phyloP scores from a whole-genome alignment of 2,113 vertebrate genomes.

The Bufo gargarizans region DNA sequence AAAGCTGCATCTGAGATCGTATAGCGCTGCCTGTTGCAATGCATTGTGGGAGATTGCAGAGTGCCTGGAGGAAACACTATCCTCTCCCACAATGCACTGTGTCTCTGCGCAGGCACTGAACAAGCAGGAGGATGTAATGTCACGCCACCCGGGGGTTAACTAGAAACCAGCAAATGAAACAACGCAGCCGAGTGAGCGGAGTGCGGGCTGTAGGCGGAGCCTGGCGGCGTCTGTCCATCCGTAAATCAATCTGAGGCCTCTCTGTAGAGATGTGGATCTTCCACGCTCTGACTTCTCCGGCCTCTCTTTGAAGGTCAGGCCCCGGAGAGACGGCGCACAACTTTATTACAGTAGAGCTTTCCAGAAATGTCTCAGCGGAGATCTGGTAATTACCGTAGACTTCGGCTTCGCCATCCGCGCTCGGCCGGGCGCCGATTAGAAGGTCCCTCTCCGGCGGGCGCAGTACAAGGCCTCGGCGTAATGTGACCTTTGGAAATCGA shows the following conservation, averaged over 20 bases:
- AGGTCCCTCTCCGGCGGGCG: neutral
- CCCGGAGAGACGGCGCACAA: neutral
- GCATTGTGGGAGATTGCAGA: neutral
- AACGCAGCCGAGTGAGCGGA: neutral
- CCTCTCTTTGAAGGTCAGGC: constrained; percentile 1
- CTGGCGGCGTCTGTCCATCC: neutral
- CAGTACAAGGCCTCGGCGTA: neutral
- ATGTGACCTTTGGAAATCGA: constrained; percentile 40
- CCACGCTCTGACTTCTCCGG: neutral
- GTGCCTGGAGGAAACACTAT: neutral
- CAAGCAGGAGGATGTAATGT: neutral
- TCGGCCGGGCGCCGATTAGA: neutral
- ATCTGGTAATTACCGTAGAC: neutral
- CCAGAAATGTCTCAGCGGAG: neutral
- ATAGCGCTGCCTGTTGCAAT: neutral
- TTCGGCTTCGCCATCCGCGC: neutral
- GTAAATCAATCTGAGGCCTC: neutral
- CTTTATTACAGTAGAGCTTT: constrained; percentile 8
- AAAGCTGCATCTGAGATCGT: neutral
- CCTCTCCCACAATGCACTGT: neutral
- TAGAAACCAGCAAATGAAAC: neutral
- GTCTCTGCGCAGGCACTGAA: neutral
- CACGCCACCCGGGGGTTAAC: neutral
- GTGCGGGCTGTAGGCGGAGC: neutral
- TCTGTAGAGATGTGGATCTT: neutral